Conservation (phyloP, 2,888 invertebrate species). For the Unio delphinus region DNA sequence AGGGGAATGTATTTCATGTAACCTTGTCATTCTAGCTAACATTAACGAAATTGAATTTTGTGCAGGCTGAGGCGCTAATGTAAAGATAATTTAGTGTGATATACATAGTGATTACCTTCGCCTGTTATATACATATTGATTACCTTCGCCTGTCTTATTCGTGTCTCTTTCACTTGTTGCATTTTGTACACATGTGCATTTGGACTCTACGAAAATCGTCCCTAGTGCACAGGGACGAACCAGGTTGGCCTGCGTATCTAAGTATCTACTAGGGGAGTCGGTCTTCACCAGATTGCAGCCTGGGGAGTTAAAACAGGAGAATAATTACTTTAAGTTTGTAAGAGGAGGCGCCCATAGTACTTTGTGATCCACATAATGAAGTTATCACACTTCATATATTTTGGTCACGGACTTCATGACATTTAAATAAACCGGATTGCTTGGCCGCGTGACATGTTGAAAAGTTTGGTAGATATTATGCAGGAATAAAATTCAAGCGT, state of each 20-base stretch:
- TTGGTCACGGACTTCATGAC: not conserved
- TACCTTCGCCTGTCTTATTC: slow-evolving; percentile 10
- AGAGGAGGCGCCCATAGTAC: too few species aligned
- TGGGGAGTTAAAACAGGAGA: slow-evolving; percentile 4
- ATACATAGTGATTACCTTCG: not conserved
- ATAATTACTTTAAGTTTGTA: not conserved
- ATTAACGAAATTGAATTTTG: too few species aligned
- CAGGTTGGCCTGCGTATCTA: slow-evolving; percentile 32
- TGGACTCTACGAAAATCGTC: slow-evolving; percentile 30
- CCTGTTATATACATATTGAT: slow-evolving; percentile 3
- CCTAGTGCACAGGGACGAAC: slow-evolving; percentile 40
- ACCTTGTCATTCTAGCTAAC: too few species aligned
- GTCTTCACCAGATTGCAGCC: slow-evolving; percentile 37
- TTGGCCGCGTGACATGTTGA: too few species aligned
- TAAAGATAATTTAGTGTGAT: too few species aligned
- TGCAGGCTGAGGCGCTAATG: too few species aligned
- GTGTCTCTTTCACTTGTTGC: slow-evolving; percentile 24
- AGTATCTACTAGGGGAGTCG: slow-evolving; percentile 28
- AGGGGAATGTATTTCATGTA: too few species aligned
- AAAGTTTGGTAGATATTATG: too few species aligned
- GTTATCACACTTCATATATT: not conserved
- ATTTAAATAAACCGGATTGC: too few species aligned
- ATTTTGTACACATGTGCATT: slow-evolving; percentile 38
- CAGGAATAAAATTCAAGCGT: too few species aligned
- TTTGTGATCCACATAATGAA: too few species aligned